These are phyloP conservation scores for Triplophysa dalaica DNA, from an alignment of 2,113 vertebrate genomes.

Conservation along the genomic window DNA sequence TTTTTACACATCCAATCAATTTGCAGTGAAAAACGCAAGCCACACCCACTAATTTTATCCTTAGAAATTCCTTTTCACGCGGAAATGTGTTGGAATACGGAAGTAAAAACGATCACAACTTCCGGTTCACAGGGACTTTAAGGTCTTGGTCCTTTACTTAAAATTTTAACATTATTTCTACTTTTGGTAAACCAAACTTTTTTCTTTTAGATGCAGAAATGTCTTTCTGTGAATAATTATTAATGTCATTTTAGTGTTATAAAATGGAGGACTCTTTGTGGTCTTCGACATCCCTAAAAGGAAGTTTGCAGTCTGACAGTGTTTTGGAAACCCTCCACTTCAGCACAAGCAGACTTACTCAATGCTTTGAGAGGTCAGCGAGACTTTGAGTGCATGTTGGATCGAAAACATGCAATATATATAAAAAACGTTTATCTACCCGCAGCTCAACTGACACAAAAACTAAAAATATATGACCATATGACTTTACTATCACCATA, in stretches of 20 bases:
- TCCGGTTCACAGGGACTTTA: too few relatives aligned
- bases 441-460: not conserved
- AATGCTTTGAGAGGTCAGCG: constrained; percentile 6
- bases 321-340: constrained; percentile 24
- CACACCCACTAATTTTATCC: too few relatives aligned
- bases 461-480: not conserved
- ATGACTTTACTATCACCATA: not conserved
- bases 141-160: too few relatives aligned
- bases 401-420: not conserved
- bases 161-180: too few relatives aligned
- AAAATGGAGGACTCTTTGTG: constrained; percentile 2
- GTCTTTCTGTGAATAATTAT: not conserved
- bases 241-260: not conserved
- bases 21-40: too few relatives aligned
- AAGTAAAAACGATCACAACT: too few relatives aligned
- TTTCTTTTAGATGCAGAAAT: too few relatives aligned
- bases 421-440: not conserved
- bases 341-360: not conserved
- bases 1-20: too few relatives aligned
- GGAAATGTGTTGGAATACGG: too few relatives aligned
- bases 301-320: constrained; percentile 6
- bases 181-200: too few relatives aligned
- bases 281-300: constrained; percentile 25
- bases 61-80: too few relatives aligned
- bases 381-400: not conserved